Evolutionary conservation across 2,888 invertebrate genomes (phyloP).

Genomic region (Hypolimnas misippus): DNA sequence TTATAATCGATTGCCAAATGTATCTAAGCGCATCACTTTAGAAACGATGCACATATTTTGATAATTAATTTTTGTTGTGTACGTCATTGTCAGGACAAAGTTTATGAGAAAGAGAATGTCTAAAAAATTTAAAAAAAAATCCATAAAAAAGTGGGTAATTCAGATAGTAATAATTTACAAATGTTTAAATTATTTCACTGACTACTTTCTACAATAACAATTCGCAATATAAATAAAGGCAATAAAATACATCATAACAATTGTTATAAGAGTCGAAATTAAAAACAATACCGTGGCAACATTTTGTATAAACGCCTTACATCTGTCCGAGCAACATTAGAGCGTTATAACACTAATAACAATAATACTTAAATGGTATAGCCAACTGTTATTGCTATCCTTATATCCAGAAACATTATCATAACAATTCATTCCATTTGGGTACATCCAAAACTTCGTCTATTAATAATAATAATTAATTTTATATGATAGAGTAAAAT

Average conservation of each 20-base stretch:
- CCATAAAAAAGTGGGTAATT: too few species aligned
- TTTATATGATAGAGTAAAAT: conserved; percentile 2
- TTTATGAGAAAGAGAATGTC: too few species aligned
- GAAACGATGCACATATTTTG: too few species aligned
- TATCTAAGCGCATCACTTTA: too few species aligned
- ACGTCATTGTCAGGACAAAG: too few species aligned
- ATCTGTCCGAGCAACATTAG: conserved; percentile 45
- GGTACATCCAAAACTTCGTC: conserved; percentile 19
- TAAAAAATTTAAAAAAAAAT: too few species aligned
- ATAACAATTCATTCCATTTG: conserved; percentile 55
- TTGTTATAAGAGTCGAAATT: conserved; percentile 8
- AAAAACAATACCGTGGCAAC: conserved; percentile 31
- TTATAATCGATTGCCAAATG: too few species aligned
- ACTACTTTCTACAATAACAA: neutral
- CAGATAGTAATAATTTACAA: too few species aligned
- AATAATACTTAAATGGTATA: conserved; percentile 50
- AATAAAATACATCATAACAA: conserved; percentile 14
- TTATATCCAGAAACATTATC: conserved; percentile 47
- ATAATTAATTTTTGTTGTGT: too few species aligned
- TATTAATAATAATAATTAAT: conserved; percentile 23
- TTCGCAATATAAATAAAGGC: neutral
- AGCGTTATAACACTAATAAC: conserved; percentile 57
- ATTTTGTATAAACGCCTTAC: conserved; percentile 48
- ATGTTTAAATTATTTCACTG: too few species aligned
- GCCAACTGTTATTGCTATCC: conserved; percentile 51